A percentile compares a stretch with the other conserved stretches of the same genome.
These are phyloP conservation scores for Montipora sp. DNA, from an alignment of 64 coral and sea anemone genomes.

Conservation along the genomic window DNA sequence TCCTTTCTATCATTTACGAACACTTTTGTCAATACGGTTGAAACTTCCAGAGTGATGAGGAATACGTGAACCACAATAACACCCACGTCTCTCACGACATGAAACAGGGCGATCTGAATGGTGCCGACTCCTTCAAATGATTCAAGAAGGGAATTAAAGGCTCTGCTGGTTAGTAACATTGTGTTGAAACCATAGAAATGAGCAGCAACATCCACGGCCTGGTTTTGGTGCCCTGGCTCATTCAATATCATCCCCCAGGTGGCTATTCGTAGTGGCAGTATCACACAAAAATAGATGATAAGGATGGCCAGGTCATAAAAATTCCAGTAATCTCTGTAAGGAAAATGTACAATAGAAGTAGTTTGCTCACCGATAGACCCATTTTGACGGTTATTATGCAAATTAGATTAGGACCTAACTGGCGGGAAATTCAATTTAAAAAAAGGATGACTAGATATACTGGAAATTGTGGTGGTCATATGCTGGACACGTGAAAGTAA, in stretches of 20 bases:
- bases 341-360: neutral
- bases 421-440: too few relatives aligned
- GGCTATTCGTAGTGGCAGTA: slow-evolving; percentile 32
- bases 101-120: slow-evolving; percentile 46
- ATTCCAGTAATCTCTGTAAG: slow-evolving; percentile 52
- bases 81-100: neutral
- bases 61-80: slow-evolving; percentile 11
- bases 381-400: too few relatives aligned
- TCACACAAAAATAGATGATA: slow-evolving; percentile 10
- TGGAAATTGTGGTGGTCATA: too few relatives aligned
- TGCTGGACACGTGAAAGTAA: too few relatives aligned
- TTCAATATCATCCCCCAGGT: neutral
- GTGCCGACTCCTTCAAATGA: neutral
- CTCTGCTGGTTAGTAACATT: slow-evolving; percentile 47
- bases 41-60: slow-evolving; percentile 10
- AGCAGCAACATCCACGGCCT: neutral
- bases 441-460: too few relatives aligned
- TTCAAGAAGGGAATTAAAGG: slow-evolving; percentile 45
- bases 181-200: slow-evolving; percentile 62
- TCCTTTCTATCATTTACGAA: slow-evolving; percentile 1
- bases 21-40: slow-evolving; percentile 31
- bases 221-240: neutral
- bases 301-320: slow-evolving; percentile 14
- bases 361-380: too few relatives aligned
- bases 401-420: too few relatives aligned